Conservation (phyloP, 1,140 invertebrate genomes). For the Brachionus calyciflorus region DNA sequence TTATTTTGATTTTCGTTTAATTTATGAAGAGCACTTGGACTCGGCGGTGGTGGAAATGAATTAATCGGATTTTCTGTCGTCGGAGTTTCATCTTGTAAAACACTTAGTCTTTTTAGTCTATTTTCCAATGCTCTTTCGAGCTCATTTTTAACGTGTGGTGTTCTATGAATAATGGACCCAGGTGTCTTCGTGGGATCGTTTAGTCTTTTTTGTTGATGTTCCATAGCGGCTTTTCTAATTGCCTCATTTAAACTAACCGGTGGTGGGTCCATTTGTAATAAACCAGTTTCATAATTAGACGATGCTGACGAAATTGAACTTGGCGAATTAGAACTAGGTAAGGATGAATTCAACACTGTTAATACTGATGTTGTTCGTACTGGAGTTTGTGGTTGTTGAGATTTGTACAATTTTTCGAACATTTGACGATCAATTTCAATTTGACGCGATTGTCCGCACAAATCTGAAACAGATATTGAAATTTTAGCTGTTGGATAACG, state of each 20-base stretch:
- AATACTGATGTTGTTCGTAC: conserved; percentile 19
- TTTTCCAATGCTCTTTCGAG: conserved; percentile 13
- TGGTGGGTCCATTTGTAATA: neutral
- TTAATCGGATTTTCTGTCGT: neutral
- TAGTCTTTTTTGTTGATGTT: neutral
- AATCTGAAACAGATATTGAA: conserved; percentile 16
- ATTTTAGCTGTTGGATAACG: conserved; percentile 30
- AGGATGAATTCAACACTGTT: conserved; percentile 7
- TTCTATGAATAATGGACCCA: neutral
- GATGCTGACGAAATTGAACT: conserved; percentile 33
- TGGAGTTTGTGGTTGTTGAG: conserved; percentile 23
- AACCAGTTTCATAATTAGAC: neutral
- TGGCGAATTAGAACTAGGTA: neutral
- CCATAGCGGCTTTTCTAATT: conserved; percentile 7
- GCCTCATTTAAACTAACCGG: neutral
- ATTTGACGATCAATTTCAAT: conserved; percentile 35
- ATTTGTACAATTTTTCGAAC: conserved; percentile 33
- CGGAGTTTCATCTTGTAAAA: neutral
- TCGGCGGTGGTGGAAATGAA: conserved; percentile 30
- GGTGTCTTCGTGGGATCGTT: neutral
- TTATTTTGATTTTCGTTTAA: neutral
- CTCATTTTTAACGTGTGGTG: conserved; percentile 13
- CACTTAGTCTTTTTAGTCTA: neutral
- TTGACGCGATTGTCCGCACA: neutral
- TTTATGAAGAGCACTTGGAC: neutral